Evolutionary conservation across 2,888 invertebrate genomes (phyloP), one percentile per base, ranked within the genome.

Genomic region (Electrophaes corylata): DNA sequence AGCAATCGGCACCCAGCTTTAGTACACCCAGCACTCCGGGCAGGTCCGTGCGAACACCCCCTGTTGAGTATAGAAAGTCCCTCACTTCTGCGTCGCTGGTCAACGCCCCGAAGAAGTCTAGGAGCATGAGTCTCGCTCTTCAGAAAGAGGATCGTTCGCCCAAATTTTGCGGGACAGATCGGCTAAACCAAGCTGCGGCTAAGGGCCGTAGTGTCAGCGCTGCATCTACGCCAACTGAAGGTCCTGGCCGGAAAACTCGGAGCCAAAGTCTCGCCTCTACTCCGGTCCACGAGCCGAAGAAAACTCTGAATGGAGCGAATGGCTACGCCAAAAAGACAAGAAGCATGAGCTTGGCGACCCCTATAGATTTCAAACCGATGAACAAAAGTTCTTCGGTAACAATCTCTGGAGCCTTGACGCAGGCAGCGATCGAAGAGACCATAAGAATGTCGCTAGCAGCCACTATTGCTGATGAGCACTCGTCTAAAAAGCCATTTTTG

Each of bases 401-500:
- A 6, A 57, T 72, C n/a, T 57, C 62, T 45, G 84, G 83, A 2
- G 82, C 82, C 20, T 69, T 91, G 62, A 91, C 92, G 65, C 90
- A 91, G 66, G 91, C 92, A 56, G 88, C 89, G 64, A 91, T 91
- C 46, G 92, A 92, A 69, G 91, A 90, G 71, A 90, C 88, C 70
- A 88, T 92, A 69, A 64, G 89, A 0, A 82, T 84, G 59, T 88
- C 91, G 4, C 75, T 91, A 6, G 88, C 87, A 20, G 91, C 90
- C 39, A 78, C 66, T 64, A 83, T 90, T 59, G 83, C 78, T n/a
- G 88, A 86, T 66, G 77, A 83, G 60, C 78, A 71, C 57, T 76
- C 77, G 41, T 67, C 86, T 60, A 92, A 92, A 72, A 91, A 92
- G 70, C 91, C 93, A 67, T 95, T 94, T 83, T 88, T 95, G 70